Percentiles rank a stretch among this genome's conserved stretches.
phyloP scores from a whole-genome alignment of 2,797 vertebrate species.

The Parotocinclus haroldoi region DNA sequence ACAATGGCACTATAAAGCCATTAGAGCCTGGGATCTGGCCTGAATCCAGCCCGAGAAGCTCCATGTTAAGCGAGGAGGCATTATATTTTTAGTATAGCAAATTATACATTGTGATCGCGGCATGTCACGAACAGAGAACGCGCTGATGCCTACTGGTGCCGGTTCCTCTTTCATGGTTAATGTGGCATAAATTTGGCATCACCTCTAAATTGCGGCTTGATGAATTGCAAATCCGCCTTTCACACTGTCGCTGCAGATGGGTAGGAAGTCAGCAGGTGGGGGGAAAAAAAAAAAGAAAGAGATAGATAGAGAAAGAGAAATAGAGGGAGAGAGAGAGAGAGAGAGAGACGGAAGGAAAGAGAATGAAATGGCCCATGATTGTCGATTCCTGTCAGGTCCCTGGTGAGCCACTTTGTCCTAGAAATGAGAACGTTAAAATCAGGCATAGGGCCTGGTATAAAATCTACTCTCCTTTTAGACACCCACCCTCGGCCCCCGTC shows the following conservation, averaged over 20 bases:
- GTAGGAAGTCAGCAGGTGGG: constrained; percentile 41
- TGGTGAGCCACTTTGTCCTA: constrained; percentile 44
- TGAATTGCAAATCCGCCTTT: constrained; percentile 48
- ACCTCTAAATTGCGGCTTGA: constrained; percentile 42
- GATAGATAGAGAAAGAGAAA: background rate
- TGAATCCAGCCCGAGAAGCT: too few species aligned
- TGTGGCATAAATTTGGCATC: constrained; percentile 49
- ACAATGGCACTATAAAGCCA: too few species aligned
- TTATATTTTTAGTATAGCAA: constrained; percentile 17
- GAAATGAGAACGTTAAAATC: constrained; percentile 45
- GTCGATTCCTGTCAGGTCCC: constrained; percentile 49
- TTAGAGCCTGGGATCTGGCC: too few species aligned
- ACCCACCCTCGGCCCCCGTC: constrained; percentile 4
- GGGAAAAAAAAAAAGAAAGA: constrained; percentile 18
- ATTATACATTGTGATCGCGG: constrained; percentile 29
- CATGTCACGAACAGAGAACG: constrained; percentile 35
- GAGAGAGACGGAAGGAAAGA: background rate
- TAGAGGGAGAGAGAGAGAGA: background rate
- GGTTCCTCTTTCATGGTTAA: constrained; percentile 46
- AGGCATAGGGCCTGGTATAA: constrained; percentile 18
- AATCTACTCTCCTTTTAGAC: constrained; percentile 13
- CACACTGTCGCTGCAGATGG: constrained; percentile 39
- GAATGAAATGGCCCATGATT: constrained; percentile 49
- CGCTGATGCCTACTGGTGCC: constrained; percentile 29
- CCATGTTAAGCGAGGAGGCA: too few species aligned